phyloP scores from a whole-genome alignment of 2,113 vertebrate genomes.

The Corvus moneduloides region DNA sequence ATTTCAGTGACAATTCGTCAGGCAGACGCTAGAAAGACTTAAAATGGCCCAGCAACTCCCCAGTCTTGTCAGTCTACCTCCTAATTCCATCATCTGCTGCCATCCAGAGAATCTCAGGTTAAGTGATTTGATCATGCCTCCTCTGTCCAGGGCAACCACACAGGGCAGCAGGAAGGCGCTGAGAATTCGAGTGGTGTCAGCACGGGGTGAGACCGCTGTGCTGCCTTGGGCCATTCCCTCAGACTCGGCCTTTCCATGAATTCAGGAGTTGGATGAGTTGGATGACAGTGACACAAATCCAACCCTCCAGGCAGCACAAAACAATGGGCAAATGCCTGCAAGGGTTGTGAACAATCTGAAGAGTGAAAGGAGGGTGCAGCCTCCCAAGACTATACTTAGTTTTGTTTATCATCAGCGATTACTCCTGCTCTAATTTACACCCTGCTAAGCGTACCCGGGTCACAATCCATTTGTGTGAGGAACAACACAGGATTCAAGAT shows the following conservation, averaged over 20 bases:
- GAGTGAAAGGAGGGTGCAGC: background rate
- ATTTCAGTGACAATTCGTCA: background rate
- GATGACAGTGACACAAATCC: background rate
- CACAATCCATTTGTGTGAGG: slow-evolving; percentile 16
- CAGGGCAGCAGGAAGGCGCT: background rate
- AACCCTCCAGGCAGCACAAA: background rate
- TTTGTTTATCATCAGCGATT: background rate
- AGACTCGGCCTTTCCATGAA: background rate
- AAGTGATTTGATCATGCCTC: background rate
- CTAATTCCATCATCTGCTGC: background rate
- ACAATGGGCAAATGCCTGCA: background rate
- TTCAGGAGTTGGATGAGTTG: background rate
- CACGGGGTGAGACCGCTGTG: accelerated
- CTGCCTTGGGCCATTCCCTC: background rate
- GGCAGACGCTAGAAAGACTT: background rate
- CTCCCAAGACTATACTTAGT: background rate
- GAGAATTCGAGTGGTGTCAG: background rate
- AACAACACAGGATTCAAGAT: background rate
- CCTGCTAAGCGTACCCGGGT: background rate
- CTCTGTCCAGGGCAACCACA: background rate
- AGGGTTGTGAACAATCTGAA: background rate
- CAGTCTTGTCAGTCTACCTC: background rate
- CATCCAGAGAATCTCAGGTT: background rate
- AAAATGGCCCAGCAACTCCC: background rate
- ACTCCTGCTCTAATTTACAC: background rate